phyloP scores from a whole-genome alignment of 2,797 vertebrate species.

The Mycteria americana region DNA sequence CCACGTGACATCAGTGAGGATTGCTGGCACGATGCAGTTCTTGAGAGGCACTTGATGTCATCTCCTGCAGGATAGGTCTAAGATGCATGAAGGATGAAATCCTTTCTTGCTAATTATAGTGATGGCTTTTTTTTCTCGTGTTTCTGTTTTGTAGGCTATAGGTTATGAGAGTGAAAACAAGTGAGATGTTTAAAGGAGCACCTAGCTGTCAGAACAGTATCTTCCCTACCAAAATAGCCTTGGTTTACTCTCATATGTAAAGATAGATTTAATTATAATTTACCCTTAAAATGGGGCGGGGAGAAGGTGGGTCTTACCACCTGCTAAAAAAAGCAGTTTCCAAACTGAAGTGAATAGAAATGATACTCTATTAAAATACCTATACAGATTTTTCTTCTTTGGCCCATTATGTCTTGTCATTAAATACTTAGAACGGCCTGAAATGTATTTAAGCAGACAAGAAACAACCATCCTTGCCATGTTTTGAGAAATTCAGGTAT shows the following conservation, averaged over 20 bases:
- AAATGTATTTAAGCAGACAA: background rate
- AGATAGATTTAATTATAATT: background rate
- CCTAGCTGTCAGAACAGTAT: slow-evolving; percentile 21
- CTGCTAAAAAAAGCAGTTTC: slow-evolving; percentile 1
- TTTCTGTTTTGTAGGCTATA: background rate
- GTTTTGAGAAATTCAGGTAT: background rate
- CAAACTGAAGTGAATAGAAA: slow-evolving; percentile 9
- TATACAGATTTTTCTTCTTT: background rate
- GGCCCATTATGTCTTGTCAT: background rate
- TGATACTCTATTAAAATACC: background rate
- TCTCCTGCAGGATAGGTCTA: background rate
- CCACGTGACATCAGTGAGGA: background rate
- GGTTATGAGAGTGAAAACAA: slow-evolving; percentile 19
- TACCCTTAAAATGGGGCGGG: background rate
- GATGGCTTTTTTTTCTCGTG: background rate
- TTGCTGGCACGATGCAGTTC: background rate
- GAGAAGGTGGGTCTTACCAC: background rate
- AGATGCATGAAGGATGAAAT: background rate
- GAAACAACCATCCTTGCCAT: background rate
- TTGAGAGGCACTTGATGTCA: background rate
- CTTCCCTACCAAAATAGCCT: background rate
- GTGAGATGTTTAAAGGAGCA: background rate
- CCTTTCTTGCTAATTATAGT: background rate
- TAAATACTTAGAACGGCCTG: background rate
- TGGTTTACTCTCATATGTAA: background rate